Conservation (phyloP, 35 echinoderm and acorn worm species). For the Heliocidaris erythrogramma region DNA sequence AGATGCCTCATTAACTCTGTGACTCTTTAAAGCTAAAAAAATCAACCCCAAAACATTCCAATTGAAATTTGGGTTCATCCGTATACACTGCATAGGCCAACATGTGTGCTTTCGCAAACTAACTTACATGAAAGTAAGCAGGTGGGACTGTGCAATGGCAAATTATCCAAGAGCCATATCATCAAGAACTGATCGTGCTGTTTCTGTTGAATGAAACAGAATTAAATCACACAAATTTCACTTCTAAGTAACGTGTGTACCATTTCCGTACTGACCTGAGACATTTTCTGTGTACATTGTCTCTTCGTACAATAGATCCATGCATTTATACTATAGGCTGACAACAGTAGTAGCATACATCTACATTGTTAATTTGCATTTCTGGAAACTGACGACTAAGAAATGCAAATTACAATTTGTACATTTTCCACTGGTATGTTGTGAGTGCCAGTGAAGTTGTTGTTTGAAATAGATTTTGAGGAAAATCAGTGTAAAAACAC, state of each 20-base stretch:
- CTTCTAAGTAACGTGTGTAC: neutral
- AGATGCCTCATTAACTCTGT: no score
- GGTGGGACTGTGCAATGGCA: neutral
- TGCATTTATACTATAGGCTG: neutral
- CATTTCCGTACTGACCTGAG: neutral
- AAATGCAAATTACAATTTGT: neutral
- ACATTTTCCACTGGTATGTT: neutral
- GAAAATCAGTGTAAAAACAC: neutral
- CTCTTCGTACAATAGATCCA: neutral
- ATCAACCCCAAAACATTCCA: no score
- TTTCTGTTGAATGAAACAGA: neutral
- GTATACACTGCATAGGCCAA: neutral
- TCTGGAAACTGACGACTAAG: no score
- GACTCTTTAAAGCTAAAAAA: no score
- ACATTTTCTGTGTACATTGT: neutral
- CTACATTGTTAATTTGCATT: neutral
- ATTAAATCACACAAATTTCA: neutral
- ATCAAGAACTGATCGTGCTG: neutral
- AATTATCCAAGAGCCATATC: neutral
- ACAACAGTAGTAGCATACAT: neutral
- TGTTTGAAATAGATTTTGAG: neutral
- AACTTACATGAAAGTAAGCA: neutral
- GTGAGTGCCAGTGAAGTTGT: neutral
- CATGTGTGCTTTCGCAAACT: neutral
- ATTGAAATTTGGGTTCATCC: neutral